Evolutionary conservation across 1,140 invertebrate species (phyloP).

Genomic region (Episyrphus balteatus): DNA sequence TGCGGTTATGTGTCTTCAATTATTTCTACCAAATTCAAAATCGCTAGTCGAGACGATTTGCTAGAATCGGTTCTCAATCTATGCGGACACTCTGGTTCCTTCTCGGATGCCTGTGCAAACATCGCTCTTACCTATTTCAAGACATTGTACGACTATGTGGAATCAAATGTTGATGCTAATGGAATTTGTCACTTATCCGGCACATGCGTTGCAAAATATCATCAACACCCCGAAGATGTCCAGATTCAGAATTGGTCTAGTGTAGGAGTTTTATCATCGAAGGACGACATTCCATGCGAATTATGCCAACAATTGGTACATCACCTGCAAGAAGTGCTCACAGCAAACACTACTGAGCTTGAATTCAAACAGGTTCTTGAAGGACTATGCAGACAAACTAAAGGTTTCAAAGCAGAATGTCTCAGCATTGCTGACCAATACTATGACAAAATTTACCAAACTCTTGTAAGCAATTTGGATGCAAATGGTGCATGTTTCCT

Average conservation of each 20-base stretch:
- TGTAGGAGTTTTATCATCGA: constrained; percentile 5
- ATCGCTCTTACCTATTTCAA: constrained; percentile 60
- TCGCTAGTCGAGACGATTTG: constrained; percentile 43
- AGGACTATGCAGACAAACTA: constrained; percentile 70
- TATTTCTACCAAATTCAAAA: constrained; percentile 45
- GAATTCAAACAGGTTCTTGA: constrained; percentile 69
- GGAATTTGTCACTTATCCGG: constrained; percentile 64
- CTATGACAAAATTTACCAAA: constrained; percentile 59
- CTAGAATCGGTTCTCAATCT: constrained; percentile 43
- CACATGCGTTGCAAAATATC: constrained; percentile 52
- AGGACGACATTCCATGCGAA: constrained; percentile 68
- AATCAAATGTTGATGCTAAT: constrained; percentile 49
- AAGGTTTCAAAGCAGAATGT: constrained; percentile 53
- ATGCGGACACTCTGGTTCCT: constrained; percentile 56
- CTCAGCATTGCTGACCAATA: constrained; percentile 64
- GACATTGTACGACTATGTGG: constrained; percentile 49
- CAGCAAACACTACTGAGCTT: constrained; percentile 72
- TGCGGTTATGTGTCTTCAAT: constrained; percentile 44
- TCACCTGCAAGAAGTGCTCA: constrained; percentile 65
- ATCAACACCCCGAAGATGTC: constrained; percentile 47
- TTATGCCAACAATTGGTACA: constrained; percentile 69
- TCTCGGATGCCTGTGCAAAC: constrained; percentile 66
- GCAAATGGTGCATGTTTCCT: constrained; percentile 55
- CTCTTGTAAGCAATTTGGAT: constrained; percentile 56
- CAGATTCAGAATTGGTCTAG: constrained; percentile 43